Percentiles rank a stretch among this genome's conserved stretches.
These are phyloP conservation scores for Chrysocyon brachyurus DNA, from an alignment of 2,797 vertebrate genomes.

Conservation along the genomic window DNA sequence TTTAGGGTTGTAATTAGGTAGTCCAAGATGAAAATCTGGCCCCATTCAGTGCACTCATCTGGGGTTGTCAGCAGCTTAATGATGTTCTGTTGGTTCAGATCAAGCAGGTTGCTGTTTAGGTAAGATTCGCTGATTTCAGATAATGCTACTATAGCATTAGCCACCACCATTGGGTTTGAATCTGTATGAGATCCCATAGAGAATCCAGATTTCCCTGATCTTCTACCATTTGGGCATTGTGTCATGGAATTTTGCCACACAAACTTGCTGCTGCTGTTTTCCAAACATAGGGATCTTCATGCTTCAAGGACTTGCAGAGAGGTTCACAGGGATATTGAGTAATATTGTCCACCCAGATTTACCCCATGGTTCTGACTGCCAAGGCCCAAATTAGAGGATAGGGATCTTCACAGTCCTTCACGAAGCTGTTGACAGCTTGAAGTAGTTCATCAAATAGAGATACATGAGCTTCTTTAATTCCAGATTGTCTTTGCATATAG, in stretches of 20 bases:
- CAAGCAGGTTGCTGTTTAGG: neutral
- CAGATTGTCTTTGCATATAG: conserved; percentile 99
- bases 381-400: conserved; percentile 98
- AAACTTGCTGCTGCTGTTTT: conserved; percentile 96
- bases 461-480: conserved; percentile 99
- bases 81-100: neutral
- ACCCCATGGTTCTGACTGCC: conserved; percentile 98
- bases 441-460: conserved; percentile 99
- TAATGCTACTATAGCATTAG: neutral
- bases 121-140: neutral
- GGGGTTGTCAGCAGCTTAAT: neutral
- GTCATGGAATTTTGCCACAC: conserved; percentile 98
- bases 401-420: conserved; percentile 99
- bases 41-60: neutral
- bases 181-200: conserved; percentile 97
- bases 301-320: conserved; percentile 97
- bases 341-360: conserved; percentile 98
- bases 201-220: conserved; percentile 99
- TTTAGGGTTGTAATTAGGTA: neutral
- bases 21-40: neutral
- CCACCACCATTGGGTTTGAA: conserved; percentile 96
- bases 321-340: conserved; percentile 99
- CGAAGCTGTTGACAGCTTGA: conserved; percentile 99
- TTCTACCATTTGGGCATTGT: conserved; percentile 99
- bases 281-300: conserved; percentile 98